Percentiles rank a stretch among this genome's conserved stretches.
Conservation (phyloP, 2,888 invertebrate genomes). For the Agrotis puta region DNA sequence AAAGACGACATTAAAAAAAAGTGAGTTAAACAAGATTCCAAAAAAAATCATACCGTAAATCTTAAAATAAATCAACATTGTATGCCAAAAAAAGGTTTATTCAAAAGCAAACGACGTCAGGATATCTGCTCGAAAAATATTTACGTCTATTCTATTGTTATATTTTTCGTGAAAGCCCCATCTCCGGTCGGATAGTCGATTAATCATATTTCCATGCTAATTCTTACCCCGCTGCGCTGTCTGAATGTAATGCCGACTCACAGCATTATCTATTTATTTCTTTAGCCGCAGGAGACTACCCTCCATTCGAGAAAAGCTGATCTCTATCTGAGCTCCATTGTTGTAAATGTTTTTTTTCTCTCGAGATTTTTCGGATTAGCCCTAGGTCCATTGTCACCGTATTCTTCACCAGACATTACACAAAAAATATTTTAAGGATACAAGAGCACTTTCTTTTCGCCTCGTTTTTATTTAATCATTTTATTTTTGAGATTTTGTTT, state of each 20-base stretch:
- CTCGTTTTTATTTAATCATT: constrained; percentile 31
- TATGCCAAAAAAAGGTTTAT: constrained; percentile 12
- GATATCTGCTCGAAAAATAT: constrained; percentile 36
- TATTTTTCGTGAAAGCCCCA: constrained; percentile 42
- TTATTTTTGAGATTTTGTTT: constrained; percentile 15
- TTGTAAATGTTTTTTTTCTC: constrained; percentile 28
- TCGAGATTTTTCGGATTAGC: constrained; percentile 23
- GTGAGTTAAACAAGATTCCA: not conserved
- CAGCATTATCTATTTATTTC: constrained; percentile 54
- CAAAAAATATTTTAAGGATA: constrained; percentile 13
- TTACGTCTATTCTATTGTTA: constrained; percentile 36
- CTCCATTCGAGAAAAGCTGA: constrained; percentile 42
- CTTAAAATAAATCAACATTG: not conserved
- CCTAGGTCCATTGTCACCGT: constrained; percentile 8
- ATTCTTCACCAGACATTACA: constrained; percentile 25
- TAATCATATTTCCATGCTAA: constrained; percentile 61
- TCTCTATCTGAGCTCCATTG: constrained; percentile 36
- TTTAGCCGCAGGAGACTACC: constrained; percentile 35
- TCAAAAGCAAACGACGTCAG: constrained; percentile 20
- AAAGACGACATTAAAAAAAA: no score
- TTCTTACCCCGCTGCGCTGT: constrained; percentile 55
- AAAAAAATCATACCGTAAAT: not conserved
- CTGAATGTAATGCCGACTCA: constrained; percentile 54
- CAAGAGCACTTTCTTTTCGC: constrained; percentile 6
- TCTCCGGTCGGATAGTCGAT: constrained; percentile 49